These are phyloP conservation scores for Microctonus aethiopoides DNA, from an alignment of 2,888 invertebrate genomes.

Conservation along the genomic window DNA sequence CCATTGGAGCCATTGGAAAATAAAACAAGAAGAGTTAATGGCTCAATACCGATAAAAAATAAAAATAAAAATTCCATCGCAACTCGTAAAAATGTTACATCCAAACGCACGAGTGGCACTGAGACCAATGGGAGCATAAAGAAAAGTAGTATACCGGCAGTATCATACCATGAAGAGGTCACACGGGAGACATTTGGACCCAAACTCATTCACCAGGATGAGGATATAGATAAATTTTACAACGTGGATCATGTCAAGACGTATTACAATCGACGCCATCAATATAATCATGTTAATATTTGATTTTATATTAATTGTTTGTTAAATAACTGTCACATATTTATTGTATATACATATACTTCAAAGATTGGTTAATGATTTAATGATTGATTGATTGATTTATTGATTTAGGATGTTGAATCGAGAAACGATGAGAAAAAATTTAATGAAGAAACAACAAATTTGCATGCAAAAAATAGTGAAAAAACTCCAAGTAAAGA, in stretches of 20 bases:
- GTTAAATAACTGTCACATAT: neutral
- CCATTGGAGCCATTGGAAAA: conserved; percentile 80
- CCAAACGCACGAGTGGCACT: conserved; percentile 62
- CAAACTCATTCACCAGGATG: conserved; percentile 56
- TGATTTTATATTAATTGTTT: neutral
- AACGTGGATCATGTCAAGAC: conserved; percentile 51
- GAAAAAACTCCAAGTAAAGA: neutral
- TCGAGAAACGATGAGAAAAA: neutral
- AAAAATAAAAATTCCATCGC: conserved; percentile 64
- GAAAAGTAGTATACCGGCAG: conserved; percentile 64
- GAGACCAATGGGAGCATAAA: conserved; percentile 62
- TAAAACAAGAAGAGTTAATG: conserved; percentile 65
- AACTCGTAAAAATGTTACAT: conserved; percentile 58
- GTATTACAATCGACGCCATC: conserved; percentile 50
- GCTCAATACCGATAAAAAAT: conserved; percentile 55
- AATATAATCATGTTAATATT: conserved; percentile 34
- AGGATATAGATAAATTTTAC: conserved; percentile 55
- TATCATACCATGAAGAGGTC: conserved; percentile 63
- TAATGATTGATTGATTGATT: neutral
- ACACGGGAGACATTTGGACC: conserved; percentile 62
- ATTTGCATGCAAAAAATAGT: neutral
- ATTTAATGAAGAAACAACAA: neutral
- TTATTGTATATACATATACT: neutral
- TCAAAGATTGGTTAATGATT: neutral
- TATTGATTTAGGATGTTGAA: neutral